phyloP scores from a whole-genome alignment of 2,797 vertebrate genomes.

The Mionectes olivaceus region DNA sequence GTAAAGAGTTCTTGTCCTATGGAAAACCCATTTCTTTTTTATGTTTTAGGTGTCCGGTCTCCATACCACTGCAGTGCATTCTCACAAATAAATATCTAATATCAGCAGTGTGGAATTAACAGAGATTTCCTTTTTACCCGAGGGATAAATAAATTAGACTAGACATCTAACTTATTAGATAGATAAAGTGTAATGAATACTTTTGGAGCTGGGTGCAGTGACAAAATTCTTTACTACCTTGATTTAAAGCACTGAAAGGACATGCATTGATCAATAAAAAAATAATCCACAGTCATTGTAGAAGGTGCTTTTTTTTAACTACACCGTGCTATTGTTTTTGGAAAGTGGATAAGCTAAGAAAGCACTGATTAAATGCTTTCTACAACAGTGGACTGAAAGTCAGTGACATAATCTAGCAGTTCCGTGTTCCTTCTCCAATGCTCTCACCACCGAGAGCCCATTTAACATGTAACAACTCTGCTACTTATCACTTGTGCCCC shows the following conservation, averaged over 20 bases:
- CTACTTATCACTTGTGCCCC: background rate
- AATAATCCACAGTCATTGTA: background rate
- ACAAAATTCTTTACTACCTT: background rate
- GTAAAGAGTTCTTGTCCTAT: background rate
- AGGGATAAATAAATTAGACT: background rate
- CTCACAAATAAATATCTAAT: background rate
- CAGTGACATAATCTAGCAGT: background rate
- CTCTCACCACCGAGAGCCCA: background rate
- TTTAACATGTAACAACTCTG: accelerated
- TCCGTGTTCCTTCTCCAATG: background rate
- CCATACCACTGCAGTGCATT: background rate
- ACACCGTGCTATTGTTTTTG: background rate
- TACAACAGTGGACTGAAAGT: background rate
- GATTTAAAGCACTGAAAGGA: background rate
- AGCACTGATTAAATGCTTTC: background rate
- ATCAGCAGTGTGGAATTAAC: background rate
- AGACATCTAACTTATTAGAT: background rate
- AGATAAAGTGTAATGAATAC: background rate
- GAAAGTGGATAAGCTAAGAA: background rate
- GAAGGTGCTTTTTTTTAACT: background rate
- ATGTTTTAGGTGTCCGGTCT: background rate
- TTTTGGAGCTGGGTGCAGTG: background rate
- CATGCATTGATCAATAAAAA: background rate
- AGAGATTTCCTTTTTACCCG: background rate
- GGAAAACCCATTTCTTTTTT: background rate